These are phyloP conservation scores for Orthosia gothica DNA, from an alignment of 2,888 invertebrate species.

Conservation along the genomic window DNA sequence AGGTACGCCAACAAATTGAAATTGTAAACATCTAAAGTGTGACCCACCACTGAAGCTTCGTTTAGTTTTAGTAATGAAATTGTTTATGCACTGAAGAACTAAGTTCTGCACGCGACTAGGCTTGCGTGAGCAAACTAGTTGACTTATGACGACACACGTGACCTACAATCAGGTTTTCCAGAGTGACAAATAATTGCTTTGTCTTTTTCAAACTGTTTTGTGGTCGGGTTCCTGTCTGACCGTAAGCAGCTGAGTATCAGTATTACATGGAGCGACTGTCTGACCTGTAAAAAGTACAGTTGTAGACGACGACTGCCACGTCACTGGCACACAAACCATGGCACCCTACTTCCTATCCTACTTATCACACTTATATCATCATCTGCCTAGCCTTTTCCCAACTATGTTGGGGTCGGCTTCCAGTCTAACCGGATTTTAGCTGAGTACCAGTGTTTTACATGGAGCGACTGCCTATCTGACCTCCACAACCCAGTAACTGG, in stretches of 20 bases:
- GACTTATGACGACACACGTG: neutral
- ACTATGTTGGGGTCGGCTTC: too few relatives aligned
- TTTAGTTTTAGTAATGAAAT: slow-evolving; percentile 31
- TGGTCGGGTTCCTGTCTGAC: neutral
- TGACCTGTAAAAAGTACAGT: too few relatives aligned
- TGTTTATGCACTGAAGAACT: slow-evolving; percentile 16
- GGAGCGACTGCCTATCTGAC: too few relatives aligned
- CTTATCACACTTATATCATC: neutral
- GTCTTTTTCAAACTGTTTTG: neutral
- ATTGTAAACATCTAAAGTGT: slow-evolving; percentile 41
- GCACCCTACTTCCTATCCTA: too few relatives aligned
- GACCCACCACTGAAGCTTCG: slow-evolving; percentile 22
- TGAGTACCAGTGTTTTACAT: too few relatives aligned
- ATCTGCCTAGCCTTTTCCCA: too few relatives aligned
- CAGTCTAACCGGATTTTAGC: too few relatives aligned
- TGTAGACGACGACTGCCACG: too few relatives aligned
- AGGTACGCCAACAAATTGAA: slow-evolving; percentile 41
- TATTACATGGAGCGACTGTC: too few relatives aligned
- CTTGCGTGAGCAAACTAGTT: slow-evolving; percentile 2
- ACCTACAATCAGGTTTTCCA: neutral
- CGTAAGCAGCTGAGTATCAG: neutral
- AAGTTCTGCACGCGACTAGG: slow-evolving; percentile 28
- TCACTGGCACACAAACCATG: too few relatives aligned
- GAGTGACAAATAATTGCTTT: neutral
- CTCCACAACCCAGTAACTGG: too few relatives aligned